These are phyloP conservation scores for Aporrectodea caliginosa DNA, from an alignment of 1,140 invertebrate genomes.

Conservation along the genomic window DNA sequence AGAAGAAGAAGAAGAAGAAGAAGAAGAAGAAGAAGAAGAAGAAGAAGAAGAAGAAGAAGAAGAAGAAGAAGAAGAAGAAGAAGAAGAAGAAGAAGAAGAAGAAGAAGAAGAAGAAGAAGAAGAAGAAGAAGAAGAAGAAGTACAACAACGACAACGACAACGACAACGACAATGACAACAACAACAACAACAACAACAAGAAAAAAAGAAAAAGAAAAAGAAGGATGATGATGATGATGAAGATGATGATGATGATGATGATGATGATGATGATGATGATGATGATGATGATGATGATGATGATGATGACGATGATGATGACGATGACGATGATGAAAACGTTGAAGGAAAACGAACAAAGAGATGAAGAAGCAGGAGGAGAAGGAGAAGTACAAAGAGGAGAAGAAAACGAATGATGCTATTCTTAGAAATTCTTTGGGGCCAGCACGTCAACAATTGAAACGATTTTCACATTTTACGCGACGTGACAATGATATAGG, in stretches of 20 bases:
- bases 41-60: neutral
- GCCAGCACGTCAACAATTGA: neutral
- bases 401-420: neutral
- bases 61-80: neutral
- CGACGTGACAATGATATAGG: neutral
- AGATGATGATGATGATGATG: neutral
- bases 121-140: slow-evolving; percentile 11
- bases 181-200: slow-evolving; percentile 5
- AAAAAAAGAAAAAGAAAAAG: neutral
- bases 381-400: neutral
- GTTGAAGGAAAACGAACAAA: neutral
- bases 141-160: neutral
- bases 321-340: neutral
- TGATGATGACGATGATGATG: neutral
- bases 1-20: neutral
- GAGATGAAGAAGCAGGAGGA: neutral
- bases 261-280: slow-evolving; percentile 1
- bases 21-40: neutral
- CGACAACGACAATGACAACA: neutral
- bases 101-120: slow-evolving; percentile 12
- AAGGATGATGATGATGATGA: too few relatives aligned
- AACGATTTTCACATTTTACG: neutral
- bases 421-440: neutral
- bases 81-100: slow-evolving; percentile 13
- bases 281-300: neutral